A percentile compares a stretch with the other conserved stretches of the same genome.
These are phyloP conservation scores for Cheilosia pagana DNA, from an alignment of 2,888 invertebrate species.

Conservation along the genomic window DNA sequence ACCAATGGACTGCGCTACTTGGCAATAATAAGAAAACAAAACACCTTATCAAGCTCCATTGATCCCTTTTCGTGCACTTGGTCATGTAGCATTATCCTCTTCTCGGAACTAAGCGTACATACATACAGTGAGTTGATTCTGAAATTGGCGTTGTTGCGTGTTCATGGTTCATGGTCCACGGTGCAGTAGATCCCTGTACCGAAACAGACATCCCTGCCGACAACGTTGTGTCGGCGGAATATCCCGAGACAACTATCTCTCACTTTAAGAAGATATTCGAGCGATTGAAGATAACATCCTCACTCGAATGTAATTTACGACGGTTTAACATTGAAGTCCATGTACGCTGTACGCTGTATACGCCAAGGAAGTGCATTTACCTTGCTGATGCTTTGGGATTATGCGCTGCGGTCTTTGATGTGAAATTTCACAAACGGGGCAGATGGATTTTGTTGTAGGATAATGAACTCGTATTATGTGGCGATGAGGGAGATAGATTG, in stretches of 20 bases:
- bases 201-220: conserved; percentile 50
- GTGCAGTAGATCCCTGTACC: conserved; percentile 30
- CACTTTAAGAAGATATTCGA: conserved; percentile 66
- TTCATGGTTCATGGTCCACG: conserved; percentile 11
- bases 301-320: conserved; percentile 73
- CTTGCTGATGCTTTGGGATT: not conserved
- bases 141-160: conserved; percentile 64
- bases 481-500: not conserved
- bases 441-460: conserved; percentile 4
- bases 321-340: conserved; percentile 68
- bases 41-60: conserved; percentile 69
- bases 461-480: not conserved
- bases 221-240: conserved; percentile 50
- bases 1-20: conserved; percentile 16
- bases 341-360: conserved; percentile 30
- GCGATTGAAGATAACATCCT: conserved; percentile 73
- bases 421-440: conserved; percentile 1
- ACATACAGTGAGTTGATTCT: conserved; percentile 31
- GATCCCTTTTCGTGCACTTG: conserved; percentile 72
- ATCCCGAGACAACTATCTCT: conserved; percentile 63
- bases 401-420: conserved; percentile 2
- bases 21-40: conserved; percentile 62
- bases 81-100: conserved; percentile 50
- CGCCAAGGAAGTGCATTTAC: conserved; percentile 23
- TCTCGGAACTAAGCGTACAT: conserved; percentile 31